Conservation (phyloP, 2,113 vertebrate species). For the Halichoerus grypus region DNA sequence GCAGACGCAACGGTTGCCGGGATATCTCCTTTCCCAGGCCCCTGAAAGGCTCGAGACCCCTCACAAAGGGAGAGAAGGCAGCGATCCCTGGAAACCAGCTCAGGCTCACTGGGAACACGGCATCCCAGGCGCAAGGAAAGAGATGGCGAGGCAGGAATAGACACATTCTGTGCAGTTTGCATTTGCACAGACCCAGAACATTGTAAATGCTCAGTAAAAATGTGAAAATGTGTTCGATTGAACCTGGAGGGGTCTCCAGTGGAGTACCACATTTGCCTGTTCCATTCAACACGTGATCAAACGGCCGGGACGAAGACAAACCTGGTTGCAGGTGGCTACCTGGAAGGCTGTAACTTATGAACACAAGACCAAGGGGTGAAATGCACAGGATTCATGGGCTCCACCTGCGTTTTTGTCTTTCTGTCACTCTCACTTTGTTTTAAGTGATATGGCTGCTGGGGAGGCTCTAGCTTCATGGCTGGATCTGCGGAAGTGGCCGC, state of each 20-base stretch:
- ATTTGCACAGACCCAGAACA: not conserved
- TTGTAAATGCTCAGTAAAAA: not conserved
- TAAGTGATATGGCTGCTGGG: not conserved
- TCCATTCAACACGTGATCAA: not conserved
- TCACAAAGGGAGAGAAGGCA: not conserved
- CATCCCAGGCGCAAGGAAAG: not conserved
- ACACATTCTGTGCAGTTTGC: not conserved
- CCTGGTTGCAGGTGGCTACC: not conserved
- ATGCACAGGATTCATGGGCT: not conserved
- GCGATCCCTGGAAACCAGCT: not conserved
- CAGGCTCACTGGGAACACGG: not conserved
- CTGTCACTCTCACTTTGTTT: not conserved
- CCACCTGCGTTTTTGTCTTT: not conserved
- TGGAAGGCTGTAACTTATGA: not conserved
- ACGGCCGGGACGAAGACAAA: not conserved
- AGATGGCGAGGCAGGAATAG: not conserved
- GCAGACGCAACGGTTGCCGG: not conserved
- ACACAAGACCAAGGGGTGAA: not conserved
- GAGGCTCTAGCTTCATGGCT: not conserved
- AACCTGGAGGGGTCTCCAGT: not conserved
- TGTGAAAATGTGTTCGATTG: not conserved
- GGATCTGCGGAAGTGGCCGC: not conserved
- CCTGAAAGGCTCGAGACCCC: not conserved
- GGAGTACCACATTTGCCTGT: not conserved
- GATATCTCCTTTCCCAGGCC: not conserved